phyloP scores from a whole-genome alignment of 2,797 vertebrate species.

The Hemibagrus guttatus region DNA sequence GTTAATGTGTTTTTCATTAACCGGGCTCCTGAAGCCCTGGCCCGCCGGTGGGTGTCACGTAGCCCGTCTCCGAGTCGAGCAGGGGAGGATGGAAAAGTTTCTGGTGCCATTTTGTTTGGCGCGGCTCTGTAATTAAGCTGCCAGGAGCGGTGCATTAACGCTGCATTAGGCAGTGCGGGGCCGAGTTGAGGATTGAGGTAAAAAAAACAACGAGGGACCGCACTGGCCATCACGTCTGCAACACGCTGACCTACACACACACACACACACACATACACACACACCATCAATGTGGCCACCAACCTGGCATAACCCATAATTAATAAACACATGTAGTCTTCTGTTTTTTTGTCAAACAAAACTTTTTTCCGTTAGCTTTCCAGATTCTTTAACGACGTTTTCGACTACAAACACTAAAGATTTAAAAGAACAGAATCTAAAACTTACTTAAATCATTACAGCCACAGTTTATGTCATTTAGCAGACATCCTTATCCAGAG shows the following conservation, averaged over 20 bases:
- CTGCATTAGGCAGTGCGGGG: constrained; percentile 53
- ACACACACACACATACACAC: constrained; percentile 39
- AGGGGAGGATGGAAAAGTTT: constrained; percentile 51
- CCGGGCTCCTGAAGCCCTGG: constrained; percentile 29
- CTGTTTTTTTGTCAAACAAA: neutral
- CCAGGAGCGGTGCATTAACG: constrained; percentile 54
- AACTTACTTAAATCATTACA: too few relatives aligned
- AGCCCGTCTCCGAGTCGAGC: constrained; percentile 49
- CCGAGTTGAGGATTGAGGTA: constrained; percentile 51
- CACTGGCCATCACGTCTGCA: constrained; percentile 27
- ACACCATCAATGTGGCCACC: constrained; percentile 5
- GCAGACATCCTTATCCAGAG: too few relatives aligned
- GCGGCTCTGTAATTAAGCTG: constrained; percentile 60
- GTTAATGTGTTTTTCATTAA: constrained; percentile 59
- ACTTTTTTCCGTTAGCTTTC: neutral
- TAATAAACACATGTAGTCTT: neutral
- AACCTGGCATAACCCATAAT: constrained; percentile 28
- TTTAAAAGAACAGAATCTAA: neutral
- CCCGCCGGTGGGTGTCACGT: constrained; percentile 44
- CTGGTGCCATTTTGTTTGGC: constrained; percentile 53
- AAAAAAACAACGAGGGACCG: constrained; percentile 51
- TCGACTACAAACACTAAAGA: neutral
- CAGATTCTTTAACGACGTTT: neutral
- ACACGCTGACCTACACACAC: constrained; percentile 50
- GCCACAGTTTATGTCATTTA: too few relatives aligned